phyloP scores from a whole-genome alignment of 2,113 vertebrate species.

The Phylloscopus trochiloides region DNA sequence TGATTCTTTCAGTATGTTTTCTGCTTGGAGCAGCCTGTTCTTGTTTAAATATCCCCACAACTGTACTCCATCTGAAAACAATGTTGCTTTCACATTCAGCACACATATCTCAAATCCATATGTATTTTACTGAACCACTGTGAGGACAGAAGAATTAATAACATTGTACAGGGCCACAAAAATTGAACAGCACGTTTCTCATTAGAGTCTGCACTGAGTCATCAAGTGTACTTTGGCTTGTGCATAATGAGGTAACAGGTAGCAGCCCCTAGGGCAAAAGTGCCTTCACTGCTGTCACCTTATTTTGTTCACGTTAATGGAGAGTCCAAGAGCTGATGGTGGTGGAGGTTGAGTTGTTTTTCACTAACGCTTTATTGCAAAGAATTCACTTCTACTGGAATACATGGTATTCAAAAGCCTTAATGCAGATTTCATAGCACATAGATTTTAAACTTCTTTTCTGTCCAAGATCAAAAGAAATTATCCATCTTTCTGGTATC shows the following conservation, averaged over 20 bases:
- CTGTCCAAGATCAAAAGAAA: neutral
- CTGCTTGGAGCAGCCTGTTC: slow-evolving; percentile 13
- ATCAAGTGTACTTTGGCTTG: neutral
- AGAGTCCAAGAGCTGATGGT: neutral
- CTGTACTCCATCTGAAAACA: neutral
- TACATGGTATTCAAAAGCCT: neutral
- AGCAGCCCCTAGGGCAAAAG: neutral
- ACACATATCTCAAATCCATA: neutral
- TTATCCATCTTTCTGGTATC: neutral
- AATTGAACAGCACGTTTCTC: neutral
- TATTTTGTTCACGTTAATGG: fast-evolving
- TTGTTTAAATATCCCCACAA: slow-evolving; percentile 14
- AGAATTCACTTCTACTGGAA: neutral
- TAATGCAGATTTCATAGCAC: neutral
- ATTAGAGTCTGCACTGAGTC: neutral
- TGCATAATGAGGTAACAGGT: neutral
- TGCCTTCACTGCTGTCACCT: neutral
- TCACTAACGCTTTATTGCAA: neutral
- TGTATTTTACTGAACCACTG: neutral
- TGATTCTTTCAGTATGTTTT: slow-evolving; percentile 43
- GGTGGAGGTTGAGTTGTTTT: neutral
- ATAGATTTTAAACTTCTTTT: neutral
- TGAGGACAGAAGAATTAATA: neutral
- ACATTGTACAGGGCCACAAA: neutral
- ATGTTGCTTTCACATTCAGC: neutral